Base-by-base conservation (phyloP, 1,140 invertebrate genomes). In the Bombus fervidus region DNA sequence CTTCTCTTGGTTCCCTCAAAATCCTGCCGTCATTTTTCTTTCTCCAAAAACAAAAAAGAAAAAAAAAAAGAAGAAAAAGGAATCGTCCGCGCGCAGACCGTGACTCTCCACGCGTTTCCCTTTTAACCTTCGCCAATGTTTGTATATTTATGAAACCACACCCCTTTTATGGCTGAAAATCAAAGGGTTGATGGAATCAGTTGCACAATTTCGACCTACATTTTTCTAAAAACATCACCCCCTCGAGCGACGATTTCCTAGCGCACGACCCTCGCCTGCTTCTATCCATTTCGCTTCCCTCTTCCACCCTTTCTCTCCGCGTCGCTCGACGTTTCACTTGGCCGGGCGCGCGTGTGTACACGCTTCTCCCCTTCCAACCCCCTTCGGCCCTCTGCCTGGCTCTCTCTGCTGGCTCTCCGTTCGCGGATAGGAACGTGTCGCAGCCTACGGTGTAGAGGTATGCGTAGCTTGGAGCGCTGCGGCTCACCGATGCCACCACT, bases 401-500 rank as follows among this genome's bases (percentile, higher is more conserved):
- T 39, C 43, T 13, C 34, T 64, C 28, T 15, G 31, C 31, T 41
- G 13, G 31, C n/a, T 25, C 28, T 47, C 9, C 62, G 28, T 64
- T 28, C 47, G 64, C 64, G 37, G 37, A 28, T 72, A 41, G 28
- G 41, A 72, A 25, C 68, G 41, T 77, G 80, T 68, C 66, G 84
- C 71, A 66, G 64, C 57, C 77, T 39, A 85, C 39, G 81, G 76
- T 68, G 81, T 77, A 75, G 81, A 90, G 87, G 90, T 85, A 90
- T 89, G 87, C 89, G 90, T 88, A 85, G 74, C 81, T 86, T 77
- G 77, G 81, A 90, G 84, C 78, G 71, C 77, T 91, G 90, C 68
- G 90, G 90, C 87, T 91, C 84, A 74, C 87, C 90, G 87, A 90
- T 81, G 79, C 77, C 79, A 91, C 90, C 90, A 82, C 90, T 81